Evolutionary conservation across 2,888 invertebrate species (phyloP).

Genomic region (Alloscopus bannaensis): DNA sequence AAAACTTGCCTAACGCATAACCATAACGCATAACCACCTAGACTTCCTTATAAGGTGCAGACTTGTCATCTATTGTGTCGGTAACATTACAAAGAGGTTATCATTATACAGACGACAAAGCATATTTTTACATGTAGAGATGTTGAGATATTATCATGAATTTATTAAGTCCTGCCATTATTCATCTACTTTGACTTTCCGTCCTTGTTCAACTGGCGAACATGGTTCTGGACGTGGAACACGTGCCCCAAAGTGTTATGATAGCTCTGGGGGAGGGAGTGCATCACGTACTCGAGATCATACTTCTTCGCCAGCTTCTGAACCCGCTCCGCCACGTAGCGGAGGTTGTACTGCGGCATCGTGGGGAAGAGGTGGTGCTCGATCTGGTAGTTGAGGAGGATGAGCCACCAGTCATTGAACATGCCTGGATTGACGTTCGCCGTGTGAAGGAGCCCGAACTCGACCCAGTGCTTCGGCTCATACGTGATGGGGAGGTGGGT

Average conservation of each 20-base stretch:
- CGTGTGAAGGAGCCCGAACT: constrained; percentile 55
- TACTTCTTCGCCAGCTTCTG: constrained; percentile 53
- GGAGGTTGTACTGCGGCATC: constrained; percentile 60
- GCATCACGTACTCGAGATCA: constrained; percentile 49
- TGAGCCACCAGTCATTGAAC: constrained; percentile 61
- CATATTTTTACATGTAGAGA: too few species aligned
- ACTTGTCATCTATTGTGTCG: too few species aligned
- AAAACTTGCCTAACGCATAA: too few species aligned
- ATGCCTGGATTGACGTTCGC: constrained; percentile 46
- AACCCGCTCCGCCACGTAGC: constrained; percentile 46
- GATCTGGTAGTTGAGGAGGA: constrained; percentile 41
- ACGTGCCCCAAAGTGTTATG: constrained; percentile 50
- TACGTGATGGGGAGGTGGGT: constrained; percentile 59
- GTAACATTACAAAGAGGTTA: too few species aligned
- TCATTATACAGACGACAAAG: too few species aligned
- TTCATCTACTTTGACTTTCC: constrained; percentile 27
- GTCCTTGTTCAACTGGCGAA: constrained; percentile 37
- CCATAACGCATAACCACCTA: too few species aligned
- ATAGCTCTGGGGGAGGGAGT: constrained; percentile 33
- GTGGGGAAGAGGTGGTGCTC: constrained; percentile 52
- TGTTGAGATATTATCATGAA: too few species aligned
- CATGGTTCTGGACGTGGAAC: constrained; percentile 54
- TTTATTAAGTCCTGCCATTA: too few species aligned
- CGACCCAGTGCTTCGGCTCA: constrained; percentile 57
- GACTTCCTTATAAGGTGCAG: too few species aligned